A percentile compares a stretch with the other conserved stretches of the same genome.
Conservation (phyloP, 2,113 vertebrate genomes). For the Pipa parva region DNA sequence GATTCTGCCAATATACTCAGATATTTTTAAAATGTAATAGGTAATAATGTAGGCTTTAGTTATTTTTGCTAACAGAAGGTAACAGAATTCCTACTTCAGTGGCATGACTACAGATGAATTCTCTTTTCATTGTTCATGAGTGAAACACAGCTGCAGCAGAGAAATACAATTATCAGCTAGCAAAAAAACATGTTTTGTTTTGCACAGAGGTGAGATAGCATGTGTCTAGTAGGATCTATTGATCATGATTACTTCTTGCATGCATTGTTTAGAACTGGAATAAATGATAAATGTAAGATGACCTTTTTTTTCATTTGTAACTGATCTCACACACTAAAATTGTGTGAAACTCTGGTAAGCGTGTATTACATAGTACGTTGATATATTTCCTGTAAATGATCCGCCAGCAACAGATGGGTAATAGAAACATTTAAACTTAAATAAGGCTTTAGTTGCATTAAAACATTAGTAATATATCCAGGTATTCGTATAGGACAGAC, state of each 20-base stretch:
- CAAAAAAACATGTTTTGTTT: constrained; percentile 24
- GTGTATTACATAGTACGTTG: background rate
- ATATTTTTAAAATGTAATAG: too few relatives aligned
- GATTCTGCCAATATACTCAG: too few relatives aligned
- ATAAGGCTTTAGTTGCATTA: too few relatives aligned
- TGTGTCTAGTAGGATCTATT: constrained; percentile 6
- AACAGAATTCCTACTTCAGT: constrained; percentile 1
- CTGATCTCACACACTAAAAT: constrained; percentile 6
- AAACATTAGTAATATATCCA: too few relatives aligned
- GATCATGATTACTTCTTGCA: constrained; percentile 18
- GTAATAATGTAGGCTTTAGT: background rate
- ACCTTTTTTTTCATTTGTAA: constrained; percentile 29
- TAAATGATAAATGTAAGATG: constrained; percentile 25
- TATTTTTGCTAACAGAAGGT: background rate
- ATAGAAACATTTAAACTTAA: constrained; percentile 25
- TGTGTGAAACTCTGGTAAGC: background rate
- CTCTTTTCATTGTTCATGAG: constrained; percentile 29
- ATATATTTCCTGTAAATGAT: constrained; percentile 44
- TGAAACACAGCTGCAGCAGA: constrained; percentile 5
- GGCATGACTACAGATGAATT: constrained; percentile 25
- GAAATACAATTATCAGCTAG: constrained; percentile 10
- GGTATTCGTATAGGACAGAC: too few relatives aligned
- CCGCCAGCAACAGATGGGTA: constrained; percentile 49
- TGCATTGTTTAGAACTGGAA: constrained; percentile 23
- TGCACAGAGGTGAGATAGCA: constrained; percentile 21